These are phyloP conservation scores for Eustalomyia histrio DNA, from an alignment of 2,888 invertebrate genomes.

Conservation along the genomic window DNA sequence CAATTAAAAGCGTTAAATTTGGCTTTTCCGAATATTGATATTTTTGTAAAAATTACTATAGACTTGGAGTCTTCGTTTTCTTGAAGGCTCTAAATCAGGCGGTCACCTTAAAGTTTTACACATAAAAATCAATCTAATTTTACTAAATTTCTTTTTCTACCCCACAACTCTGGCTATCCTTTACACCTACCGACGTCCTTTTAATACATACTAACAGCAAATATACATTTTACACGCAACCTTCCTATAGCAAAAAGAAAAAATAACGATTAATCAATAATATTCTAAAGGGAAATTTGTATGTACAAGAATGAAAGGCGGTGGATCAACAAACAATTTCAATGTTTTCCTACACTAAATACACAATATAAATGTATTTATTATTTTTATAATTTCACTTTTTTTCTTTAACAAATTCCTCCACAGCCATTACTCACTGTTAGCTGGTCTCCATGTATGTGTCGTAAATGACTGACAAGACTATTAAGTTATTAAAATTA, in stretches of 20 bases:
- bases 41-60: too few relatives aligned
- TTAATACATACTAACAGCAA: not conserved
- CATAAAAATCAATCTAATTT: too few relatives aligned
- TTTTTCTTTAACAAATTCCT: slow-evolving; percentile 27
- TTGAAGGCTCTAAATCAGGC: too few relatives aligned
- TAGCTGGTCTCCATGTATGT: not conserved
- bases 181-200: too few relatives aligned
- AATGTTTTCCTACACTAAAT: slow-evolving; percentile 19
- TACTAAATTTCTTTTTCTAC: too few relatives aligned
- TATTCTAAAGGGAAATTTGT: slow-evolving; percentile 32
- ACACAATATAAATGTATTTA: slow-evolving; percentile 3
- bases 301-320: not conserved
- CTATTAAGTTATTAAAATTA: slow-evolving; percentile 63
- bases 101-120: too few relatives aligned
- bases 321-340: slow-evolving; percentile 11
- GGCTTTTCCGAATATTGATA: too few relatives aligned
- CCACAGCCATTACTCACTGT: not conserved
- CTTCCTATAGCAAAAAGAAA: not conserved
- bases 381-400: slow-evolving; percentile 10
- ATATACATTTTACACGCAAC: slow-evolving; percentile 32
- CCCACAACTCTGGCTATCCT: too few relatives aligned
- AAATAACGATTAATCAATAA: slow-evolving; percentile 58
- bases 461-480: slow-evolving; percentile 27
- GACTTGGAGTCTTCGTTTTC: too few relatives aligned
- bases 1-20: too few relatives aligned